phyloP scores from a whole-genome alignment of 2,797 vertebrate species.

The Pseudomugil tenellus region DNA sequence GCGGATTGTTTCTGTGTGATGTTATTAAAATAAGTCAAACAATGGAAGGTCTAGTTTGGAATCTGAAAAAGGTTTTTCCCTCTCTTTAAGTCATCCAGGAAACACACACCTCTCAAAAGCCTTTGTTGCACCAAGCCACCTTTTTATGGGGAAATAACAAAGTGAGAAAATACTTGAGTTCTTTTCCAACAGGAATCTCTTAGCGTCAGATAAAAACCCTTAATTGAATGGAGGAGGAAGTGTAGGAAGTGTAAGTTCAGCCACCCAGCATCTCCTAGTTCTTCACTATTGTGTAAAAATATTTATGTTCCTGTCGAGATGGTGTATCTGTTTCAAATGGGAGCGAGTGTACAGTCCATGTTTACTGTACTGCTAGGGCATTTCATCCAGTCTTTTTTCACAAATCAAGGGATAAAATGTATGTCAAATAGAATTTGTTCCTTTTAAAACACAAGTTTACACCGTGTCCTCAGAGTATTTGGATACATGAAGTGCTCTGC shows the following conservation, averaged over 20 bases:
- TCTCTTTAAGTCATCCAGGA: slow-evolving; percentile 34
- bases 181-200: slow-evolving; percentile 75
- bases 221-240: slow-evolving; percentile 83
- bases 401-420: slow-evolving; percentile 18
- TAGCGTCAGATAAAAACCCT: slow-evolving; percentile 75
- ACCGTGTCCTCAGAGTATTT: slow-evolving; percentile 14
- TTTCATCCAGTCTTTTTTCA: slow-evolving; percentile 29
- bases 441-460: slow-evolving; percentile 8
- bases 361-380: slow-evolving; percentile 13
- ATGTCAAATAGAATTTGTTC: slow-evolving; percentile 18
- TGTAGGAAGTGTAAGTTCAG: slow-evolving; percentile 78
- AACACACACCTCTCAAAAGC: slow-evolving; percentile 27
- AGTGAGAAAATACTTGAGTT: slow-evolving; percentile 56
- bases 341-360: slow-evolving; percentile 14
- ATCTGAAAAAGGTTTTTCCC: slow-evolving; percentile 48
- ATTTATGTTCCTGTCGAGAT: slow-evolving; percentile 71
- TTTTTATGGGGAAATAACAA: slow-evolving; percentile 48
- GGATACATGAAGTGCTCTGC: not conserved
- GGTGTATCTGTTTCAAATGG: slow-evolving; percentile 54
- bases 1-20: slow-evolving; percentile 3
- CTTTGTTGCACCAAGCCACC: slow-evolving; percentile 63
- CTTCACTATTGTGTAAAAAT: slow-evolving; percentile 64
- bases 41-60: slow-evolving; percentile 52
- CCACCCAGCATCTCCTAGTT: slow-evolving; percentile 56
- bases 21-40: slow-evolving; percentile 41